Evolutionary conservation across 2,797 vertebrate genomes (phyloP).

Genomic region (Bufotes viridis): DNA sequence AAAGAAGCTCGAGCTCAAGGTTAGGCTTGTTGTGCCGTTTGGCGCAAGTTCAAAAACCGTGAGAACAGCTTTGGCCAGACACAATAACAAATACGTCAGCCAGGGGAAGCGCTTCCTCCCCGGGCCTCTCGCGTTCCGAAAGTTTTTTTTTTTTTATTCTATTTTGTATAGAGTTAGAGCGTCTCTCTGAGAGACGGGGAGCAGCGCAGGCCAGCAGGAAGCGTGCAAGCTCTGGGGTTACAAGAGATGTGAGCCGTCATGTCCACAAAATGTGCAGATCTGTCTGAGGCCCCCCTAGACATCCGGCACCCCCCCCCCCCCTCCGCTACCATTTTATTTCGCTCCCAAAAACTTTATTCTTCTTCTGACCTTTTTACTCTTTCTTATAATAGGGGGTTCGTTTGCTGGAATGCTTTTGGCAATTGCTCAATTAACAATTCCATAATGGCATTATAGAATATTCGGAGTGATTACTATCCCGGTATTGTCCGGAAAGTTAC

Average conservation of each 20-base stretch:
- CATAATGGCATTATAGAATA: no score
- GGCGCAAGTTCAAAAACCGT: constrained; percentile 63
- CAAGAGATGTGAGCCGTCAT: constrained; percentile 12
- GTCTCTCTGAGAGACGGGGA: constrained; percentile 49
- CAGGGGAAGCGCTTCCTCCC: constrained; percentile 63
- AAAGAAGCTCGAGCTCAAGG: constrained; percentile 55
- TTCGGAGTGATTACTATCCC: no score
- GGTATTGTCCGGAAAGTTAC: no score
- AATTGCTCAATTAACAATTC: no score
- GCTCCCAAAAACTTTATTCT: background rate
- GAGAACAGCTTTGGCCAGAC: constrained; percentile 63
- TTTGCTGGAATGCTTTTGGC: no score
- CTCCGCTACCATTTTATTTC: background rate
- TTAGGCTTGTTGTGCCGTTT: constrained; percentile 64
- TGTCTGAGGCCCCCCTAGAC: constrained; percentile 6
- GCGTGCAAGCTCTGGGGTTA: constrained; percentile 31
- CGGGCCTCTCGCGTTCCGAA: constrained; percentile 38
- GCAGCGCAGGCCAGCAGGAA: constrained; percentile 39
- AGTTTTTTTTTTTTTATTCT: constrained; percentile 39
- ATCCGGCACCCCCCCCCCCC: background rate
- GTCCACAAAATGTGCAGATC: constrained; percentile 24
- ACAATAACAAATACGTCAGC: constrained; percentile 67
- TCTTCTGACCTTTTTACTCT: background rate
- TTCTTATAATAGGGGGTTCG: no score
- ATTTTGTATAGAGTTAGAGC: background rate